These are phyloP conservation scores for Drosophila anomalata DNA, from an alignment of 2,888 invertebrate species.

Conservation along the genomic window DNA sequence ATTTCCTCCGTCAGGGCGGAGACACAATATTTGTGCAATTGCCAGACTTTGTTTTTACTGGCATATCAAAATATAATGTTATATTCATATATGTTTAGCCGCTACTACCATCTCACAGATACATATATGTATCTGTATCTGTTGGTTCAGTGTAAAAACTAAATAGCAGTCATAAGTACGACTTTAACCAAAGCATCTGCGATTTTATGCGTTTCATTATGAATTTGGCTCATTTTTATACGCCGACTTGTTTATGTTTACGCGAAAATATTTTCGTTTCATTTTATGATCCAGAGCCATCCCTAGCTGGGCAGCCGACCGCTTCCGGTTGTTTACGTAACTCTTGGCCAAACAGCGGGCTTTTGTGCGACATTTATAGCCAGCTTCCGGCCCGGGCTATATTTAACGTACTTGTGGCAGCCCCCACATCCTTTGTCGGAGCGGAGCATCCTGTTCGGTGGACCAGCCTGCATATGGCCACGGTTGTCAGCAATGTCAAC, in stretches of 20 bases:
- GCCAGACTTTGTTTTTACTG: slow-evolving; percentile 33
- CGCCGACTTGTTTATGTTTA: slow-evolving; percentile 55
- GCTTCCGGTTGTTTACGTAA: slow-evolving; percentile 61
- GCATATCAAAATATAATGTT: slow-evolving; percentile 38
- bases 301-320: slow-evolving; percentile 3
- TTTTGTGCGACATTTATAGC: slow-evolving; percentile 59
- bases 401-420: slow-evolving; percentile 50
- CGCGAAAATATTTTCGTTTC: slow-evolving; percentile 70
- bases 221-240: slow-evolving; percentile 52
- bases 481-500: slow-evolving; percentile 36
- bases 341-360: slow-evolving; percentile 64
- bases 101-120: not conserved
- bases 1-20: slow-evolving; percentile 16
- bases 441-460: not conserved
- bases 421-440: slow-evolving; percentile 7
- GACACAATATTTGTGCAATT: slow-evolving; percentile 33
- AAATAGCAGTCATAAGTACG: slow-evolving; percentile 37
- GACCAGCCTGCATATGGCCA: slow-evolving; percentile 24
- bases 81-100: slow-evolving; percentile 22
- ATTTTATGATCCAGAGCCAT: slow-evolving; percentile 45
- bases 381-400: slow-evolving; percentile 38
- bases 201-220: slow-evolving; percentile 44
- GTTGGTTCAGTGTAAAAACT: slow-evolving; percentile 32
- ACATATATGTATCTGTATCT: slow-evolving; percentile 1
- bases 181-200: slow-evolving; percentile 19